Base-by-base conservation (phyloP, 1,140 invertebrate species). In the Pollicipes pollicipes region DNA sequence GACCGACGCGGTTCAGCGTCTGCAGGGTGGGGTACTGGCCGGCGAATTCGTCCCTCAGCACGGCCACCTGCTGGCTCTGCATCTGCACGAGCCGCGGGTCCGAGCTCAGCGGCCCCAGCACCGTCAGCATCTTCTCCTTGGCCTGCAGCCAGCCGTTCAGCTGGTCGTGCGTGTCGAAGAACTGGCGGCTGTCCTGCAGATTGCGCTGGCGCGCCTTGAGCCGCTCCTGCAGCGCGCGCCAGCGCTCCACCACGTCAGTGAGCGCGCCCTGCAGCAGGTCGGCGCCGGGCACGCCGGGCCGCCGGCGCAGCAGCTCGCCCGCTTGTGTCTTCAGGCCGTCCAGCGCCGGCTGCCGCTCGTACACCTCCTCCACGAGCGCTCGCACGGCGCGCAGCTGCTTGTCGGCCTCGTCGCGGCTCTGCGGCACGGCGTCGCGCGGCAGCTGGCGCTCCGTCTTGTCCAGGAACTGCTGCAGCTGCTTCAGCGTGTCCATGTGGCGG, bases 51-150 rank as follows among this genome's bases (percentile, higher is more conserved):
- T 97, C 94, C 73, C 93, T 85, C 28, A 97, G 81, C 0, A 97
- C 93, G 83, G 95, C 88, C 21, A 91, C 88, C 77, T 95, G 92
- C 78, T 97, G 92, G 31, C 95, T 88, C 83, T 98, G 95, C 72
- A 90, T 93, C 74, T 93, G 90, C 0, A 97, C 91, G 87, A 97
- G 91, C 68, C 93, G 83, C 0, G 93, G 91, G 78, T 97, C 94
- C 0, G 91, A 90, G 0, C 93, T 94, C 75, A 98, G 94, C 0
- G 95, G 94, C 30, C 95, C 94, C 0, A 98, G 82, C 0, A 95
- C 94, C 2, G 88, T 88, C 78, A 97, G 84, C 93, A 97, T 97
- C 74, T 91, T 89, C 74, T 97, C 94, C 80, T 98, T 98, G 71
- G 93, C 89, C 32, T 84, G 85, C 24, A 97, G 81, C 94, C 94